Percentiles rank a stretch among this genome's conserved stretches.
Evolutionary conservation across 2,797 vertebrate species (phyloP).

Genomic region (Eidolon dupreanum): DNA sequence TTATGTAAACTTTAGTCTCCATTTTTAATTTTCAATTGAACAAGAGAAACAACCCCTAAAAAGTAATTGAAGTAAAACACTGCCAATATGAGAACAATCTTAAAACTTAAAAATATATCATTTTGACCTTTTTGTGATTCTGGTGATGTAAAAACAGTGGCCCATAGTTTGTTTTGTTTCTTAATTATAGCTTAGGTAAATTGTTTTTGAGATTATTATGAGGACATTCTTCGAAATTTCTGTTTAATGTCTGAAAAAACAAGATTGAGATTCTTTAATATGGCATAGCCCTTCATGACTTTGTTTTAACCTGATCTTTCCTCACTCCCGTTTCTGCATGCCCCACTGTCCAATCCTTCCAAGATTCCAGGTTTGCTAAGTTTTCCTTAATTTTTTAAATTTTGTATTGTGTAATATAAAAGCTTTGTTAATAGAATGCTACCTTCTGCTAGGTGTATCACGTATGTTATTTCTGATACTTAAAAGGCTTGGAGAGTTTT

Average conservation of each 20-base stretch:
- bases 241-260: constrained; percentile 3
- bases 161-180: not conserved
- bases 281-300: not conserved
- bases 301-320: not conserved
- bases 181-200: constrained; percentile 41
- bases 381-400: constrained; percentile 35
- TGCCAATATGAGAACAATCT: constrained; percentile 23
- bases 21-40: constrained; percentile 45
- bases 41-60: not conserved
- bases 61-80: constrained; percentile 29
- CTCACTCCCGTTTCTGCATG: not conserved
- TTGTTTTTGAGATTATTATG: constrained; percentile 40
- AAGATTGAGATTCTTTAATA: constrained; percentile 40
- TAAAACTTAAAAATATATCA: not conserved
- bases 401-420: constrained; percentile 25
- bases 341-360: not conserved
- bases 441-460: constrained; percentile 31
- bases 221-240: constrained; percentile 25
- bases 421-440: not conserved
- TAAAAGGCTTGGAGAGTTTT: constrained; percentile 9
- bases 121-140: constrained; percentile 33
- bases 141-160: not conserved
- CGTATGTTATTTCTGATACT: constrained; percentile 18
- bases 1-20: constrained; percentile 15
- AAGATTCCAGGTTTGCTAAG: constrained; percentile 1